Conservation (phyloP, 2,888 invertebrate genomes). For the Hydrotaea diabolus region DNA sequence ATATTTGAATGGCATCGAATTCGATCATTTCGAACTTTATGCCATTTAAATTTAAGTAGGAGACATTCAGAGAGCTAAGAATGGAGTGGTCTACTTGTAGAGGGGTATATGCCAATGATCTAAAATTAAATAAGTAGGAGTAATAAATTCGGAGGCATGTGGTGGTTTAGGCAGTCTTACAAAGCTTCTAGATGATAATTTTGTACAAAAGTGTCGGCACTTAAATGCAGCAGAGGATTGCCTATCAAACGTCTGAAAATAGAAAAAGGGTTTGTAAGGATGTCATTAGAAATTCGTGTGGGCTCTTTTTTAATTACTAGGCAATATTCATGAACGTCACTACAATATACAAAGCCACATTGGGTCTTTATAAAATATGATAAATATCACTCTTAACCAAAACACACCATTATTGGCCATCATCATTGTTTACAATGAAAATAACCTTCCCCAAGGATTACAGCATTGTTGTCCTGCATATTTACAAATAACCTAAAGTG, state of each 20-base stretch:
- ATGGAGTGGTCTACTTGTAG: constrained; percentile 73
- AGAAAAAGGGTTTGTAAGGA: constrained; percentile 43
- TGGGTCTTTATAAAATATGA: too few species aligned
- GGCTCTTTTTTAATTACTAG: too few species aligned
- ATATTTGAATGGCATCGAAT: constrained; percentile 81
- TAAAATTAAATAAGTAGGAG: too few species aligned
- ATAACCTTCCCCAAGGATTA: too few species aligned
- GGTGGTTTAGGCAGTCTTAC: constrained; percentile 79
- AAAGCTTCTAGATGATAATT: constrained; percentile 81
- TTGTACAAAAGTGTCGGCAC: constrained; percentile 80
- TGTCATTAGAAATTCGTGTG: too few species aligned
- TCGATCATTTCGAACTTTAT: constrained; percentile 82
- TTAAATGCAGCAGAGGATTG: constrained; percentile 81
- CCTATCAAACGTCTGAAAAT: constrained; percentile 81
- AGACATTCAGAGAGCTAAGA: constrained; percentile 75
- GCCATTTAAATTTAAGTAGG: constrained; percentile 82
- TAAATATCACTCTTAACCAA: too few species aligned
- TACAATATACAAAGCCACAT: too few species aligned
- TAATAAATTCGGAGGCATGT: not conserved
- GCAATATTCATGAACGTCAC: too few species aligned
- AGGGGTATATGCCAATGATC: constrained; percentile 80
- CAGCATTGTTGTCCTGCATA: too few species aligned
- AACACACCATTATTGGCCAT: too few species aligned
- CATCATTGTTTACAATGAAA: too few species aligned
- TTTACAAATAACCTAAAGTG: too few species aligned